Percentiles rank a stretch among this genome's conserved stretches.
Conservation (phyloP, 2,888 invertebrate species). For the Diarsia rubi region DNA sequence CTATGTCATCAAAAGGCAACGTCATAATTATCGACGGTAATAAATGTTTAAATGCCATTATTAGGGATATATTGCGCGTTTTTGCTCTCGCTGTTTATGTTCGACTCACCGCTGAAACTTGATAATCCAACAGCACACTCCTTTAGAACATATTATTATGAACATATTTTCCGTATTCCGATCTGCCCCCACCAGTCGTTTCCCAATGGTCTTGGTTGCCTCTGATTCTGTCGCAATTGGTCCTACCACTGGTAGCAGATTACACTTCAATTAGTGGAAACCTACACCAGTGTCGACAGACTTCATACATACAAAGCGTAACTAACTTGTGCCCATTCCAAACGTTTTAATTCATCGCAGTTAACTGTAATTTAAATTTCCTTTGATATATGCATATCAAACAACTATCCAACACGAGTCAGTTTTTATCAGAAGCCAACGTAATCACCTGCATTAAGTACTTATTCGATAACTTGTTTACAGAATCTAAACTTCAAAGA, state of each 20-base stretch:
- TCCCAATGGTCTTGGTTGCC: too few species aligned
- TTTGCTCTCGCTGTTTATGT: not conserved
- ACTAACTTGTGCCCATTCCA: slow-evolving; percentile 19
- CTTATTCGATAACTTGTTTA: slow-evolving; percentile 53
- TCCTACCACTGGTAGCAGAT: too few species aligned
- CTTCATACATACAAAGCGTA: not conserved
- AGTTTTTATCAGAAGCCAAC: slow-evolving; percentile 9
- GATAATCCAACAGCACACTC: not conserved
- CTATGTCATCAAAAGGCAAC: not conserved
- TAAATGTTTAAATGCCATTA: not conserved
- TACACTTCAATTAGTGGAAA: too few species aligned
- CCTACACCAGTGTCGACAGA: too few species aligned
- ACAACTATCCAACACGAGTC: not conserved
- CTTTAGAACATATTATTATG: not conserved
- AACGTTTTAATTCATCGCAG: slow-evolving; percentile 42
- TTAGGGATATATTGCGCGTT: not conserved
- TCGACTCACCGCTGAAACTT: not conserved
- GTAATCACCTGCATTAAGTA: not conserved
- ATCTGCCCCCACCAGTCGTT: too few species aligned
- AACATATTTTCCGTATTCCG: too few species aligned
- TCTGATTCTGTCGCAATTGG: too few species aligned
- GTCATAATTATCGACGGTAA: not conserved
- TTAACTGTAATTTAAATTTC: slow-evolving; percentile 42
- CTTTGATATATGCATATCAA: slow-evolving; percentile 14
- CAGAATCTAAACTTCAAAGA: slow-evolving; percentile 96